These are phyloP conservation scores for Alligator mississippiensis DNA, from an alignment of 2,113 vertebrate species.

Conservation along the genomic window DNA sequence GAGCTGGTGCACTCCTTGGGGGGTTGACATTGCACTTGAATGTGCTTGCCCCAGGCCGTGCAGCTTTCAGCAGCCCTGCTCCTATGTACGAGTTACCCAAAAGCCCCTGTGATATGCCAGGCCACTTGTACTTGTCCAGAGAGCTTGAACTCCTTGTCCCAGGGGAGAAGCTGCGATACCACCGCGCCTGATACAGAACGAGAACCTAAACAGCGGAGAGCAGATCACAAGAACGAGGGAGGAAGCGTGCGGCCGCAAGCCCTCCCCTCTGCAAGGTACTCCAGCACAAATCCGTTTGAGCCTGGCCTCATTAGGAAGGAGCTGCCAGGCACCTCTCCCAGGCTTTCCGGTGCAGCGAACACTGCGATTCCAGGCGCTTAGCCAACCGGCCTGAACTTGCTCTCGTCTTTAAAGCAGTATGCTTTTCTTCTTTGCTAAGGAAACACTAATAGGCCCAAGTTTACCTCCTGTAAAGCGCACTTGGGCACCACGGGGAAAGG, in stretches of 20 bases:
- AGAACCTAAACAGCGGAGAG: neutral
- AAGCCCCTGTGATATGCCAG: neutral
- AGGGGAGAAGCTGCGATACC: slow-evolving; percentile 13
- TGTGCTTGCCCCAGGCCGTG: neutral
- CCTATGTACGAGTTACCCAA: neutral
- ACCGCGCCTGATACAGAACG: neutral
- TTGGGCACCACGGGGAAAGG: neutral
- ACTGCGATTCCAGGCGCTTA: neutral
- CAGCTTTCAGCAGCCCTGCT: neutral
- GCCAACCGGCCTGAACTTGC: neutral
- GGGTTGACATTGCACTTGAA: neutral
- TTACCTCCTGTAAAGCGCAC: neutral
- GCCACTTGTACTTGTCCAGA: neutral
- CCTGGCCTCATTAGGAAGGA: slow-evolving; percentile 36
- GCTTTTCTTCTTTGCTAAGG: neutral
- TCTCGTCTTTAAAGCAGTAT: neutral
- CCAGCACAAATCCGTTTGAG: neutral
- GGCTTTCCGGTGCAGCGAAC: neutral
- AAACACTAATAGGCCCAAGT: neutral
- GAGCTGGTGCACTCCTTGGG: neutral
- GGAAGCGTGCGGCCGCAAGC: neutral
- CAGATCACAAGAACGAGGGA: neutral
- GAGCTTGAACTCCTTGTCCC: slow-evolving; percentile 15
- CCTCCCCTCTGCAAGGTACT: slow-evolving; percentile 1
- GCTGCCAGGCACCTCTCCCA: slow-evolving; percentile 11